A percentile compares a stretch with the other conserved stretches of the same genome.
Conservation (phyloP, 2,888 invertebrate species). For the Furcula furcula region DNA sequence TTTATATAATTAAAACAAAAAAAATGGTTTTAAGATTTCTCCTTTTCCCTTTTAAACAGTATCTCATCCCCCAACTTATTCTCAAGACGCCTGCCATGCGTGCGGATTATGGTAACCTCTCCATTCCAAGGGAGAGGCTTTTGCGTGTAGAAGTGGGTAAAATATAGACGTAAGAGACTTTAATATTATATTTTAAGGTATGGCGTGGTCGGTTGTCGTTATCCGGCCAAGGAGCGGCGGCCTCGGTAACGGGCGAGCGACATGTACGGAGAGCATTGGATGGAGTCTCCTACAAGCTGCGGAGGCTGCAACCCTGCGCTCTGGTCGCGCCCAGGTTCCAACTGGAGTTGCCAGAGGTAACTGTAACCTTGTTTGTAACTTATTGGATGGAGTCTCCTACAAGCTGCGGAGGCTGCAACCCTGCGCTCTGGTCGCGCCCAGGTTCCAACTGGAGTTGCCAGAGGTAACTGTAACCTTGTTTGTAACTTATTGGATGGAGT, state of each 20-base stretch:
- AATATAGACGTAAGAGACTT: too few species aligned
- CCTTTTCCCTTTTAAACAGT: too few species aligned
- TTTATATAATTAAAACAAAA: too few species aligned
- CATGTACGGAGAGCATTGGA: constrained; percentile 80
- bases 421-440: background rate
- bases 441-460: constrained; percentile 1
- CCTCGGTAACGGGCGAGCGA: constrained; percentile 41
- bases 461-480: background rate
- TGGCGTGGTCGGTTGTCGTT: constrained; percentile 61
- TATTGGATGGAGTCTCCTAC: too few species aligned
- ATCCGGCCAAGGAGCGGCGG: constrained; percentile 14
- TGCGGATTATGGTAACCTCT: too few species aligned
- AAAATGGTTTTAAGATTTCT: too few species aligned
- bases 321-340: constrained; percentile 90
- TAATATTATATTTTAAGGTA: too few species aligned
- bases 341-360: constrained; percentile 92
- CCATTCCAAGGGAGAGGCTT: too few species aligned
- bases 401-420: too few species aligned
- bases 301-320: constrained; percentile 93
- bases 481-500: background rate
- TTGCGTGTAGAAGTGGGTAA: too few species aligned
- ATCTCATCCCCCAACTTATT: too few species aligned
- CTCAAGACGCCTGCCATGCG: too few species aligned
- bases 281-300: constrained; percentile 93
- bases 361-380: background rate